Base-by-base conservation (phyloP, 1,140 invertebrate species). In the Pantala flavescens region DNA sequence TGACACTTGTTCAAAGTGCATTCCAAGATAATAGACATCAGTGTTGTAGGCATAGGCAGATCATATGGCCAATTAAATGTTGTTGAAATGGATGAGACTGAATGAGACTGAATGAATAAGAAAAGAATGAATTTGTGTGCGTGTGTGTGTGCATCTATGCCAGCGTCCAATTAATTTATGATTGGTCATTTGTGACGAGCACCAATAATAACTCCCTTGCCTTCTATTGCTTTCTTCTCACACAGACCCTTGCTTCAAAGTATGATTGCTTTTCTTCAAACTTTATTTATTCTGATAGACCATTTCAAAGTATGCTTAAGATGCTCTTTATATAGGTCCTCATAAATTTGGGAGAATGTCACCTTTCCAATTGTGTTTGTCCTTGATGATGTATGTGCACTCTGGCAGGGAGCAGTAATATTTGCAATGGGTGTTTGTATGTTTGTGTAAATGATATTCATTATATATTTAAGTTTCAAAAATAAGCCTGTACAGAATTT, bases 41-140 rank as follows among this genome's bases (percentile, higher is more conserved):
- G 49, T 63, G 49, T 63, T 63, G 49, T 63, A 63, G 49, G 49
- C 49, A 63, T 63, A 63, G 49, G 49, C 49, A 63, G 49, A 63
- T 63, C 49, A 63, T 63, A 19, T 63, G 49, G 49, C 49, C 49
- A 63, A 63, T 63, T 63, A 16, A 63, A 63, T 63, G 49, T 63
- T 63, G 49, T 63, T 63, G 49, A 63, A 63, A 63, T 63, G 49
- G 49, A 63, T 63, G 49, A 21, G 49, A 19, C n/a, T 63, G 49
- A 63, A 21, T 63, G 49, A 63, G 49, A 63, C 3, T 7, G 49
- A 7, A 12, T 7, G 49, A 63, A 63, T 63, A 63, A 16, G n/a
- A 63, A 5, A 1, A 63, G 49, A 21, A 63, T 63, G 49, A 63
- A 63, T 63, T 3, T 63, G 49, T 63, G 14, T 63, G 49, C n/a